Percentiles rank a stretch among this genome's conserved stretches.
Conservation (phyloP, 1,140 invertebrate species). For the Trichogramma pretiosum region DNA sequence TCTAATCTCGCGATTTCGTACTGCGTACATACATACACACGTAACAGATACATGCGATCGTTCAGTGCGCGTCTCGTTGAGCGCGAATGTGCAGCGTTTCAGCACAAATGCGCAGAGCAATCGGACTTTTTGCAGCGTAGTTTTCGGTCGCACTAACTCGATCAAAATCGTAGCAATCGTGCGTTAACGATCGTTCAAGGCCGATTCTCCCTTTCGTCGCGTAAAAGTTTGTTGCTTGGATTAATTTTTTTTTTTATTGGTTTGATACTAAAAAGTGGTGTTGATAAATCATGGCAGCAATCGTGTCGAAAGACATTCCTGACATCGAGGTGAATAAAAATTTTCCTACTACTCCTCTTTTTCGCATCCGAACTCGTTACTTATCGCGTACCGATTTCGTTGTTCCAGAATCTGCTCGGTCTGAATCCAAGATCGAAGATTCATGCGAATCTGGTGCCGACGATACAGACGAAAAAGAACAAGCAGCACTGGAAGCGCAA, state of each 20-base stretch:
- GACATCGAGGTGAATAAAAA: conserved; percentile 57
- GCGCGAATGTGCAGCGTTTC: no score
- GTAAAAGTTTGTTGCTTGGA: no score
- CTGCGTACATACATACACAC: background rate
- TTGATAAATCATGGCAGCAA: conserved; percentile 20
- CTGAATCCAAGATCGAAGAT: conserved; percentile 76
- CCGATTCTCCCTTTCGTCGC: background rate
- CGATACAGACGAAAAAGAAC: conserved; percentile 71
- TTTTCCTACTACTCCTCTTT: conserved; percentile 6
- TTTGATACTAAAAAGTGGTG: no score
- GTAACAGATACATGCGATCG: background rate
- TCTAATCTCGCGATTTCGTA: background rate
- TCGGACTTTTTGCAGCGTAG: no score
- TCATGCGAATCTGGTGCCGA: conserved; percentile 70
- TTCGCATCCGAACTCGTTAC: background rate
- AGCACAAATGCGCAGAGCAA: no score
- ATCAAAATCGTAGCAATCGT: no score
- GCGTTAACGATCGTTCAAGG: no score
- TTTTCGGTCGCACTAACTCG: no score
- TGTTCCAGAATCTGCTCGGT: conserved; percentile 67
- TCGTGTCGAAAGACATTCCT: conserved; percentile 54
- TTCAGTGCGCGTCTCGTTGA: background rate
- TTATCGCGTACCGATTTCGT: background rate
- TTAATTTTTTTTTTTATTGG: background rate
- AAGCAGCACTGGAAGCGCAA: conserved; percentile 96